These are phyloP conservation scores for Speoplatyrhinus poulsoni DNA, from an alignment of 2,113 vertebrate species.

Conservation along the genomic window DNA sequence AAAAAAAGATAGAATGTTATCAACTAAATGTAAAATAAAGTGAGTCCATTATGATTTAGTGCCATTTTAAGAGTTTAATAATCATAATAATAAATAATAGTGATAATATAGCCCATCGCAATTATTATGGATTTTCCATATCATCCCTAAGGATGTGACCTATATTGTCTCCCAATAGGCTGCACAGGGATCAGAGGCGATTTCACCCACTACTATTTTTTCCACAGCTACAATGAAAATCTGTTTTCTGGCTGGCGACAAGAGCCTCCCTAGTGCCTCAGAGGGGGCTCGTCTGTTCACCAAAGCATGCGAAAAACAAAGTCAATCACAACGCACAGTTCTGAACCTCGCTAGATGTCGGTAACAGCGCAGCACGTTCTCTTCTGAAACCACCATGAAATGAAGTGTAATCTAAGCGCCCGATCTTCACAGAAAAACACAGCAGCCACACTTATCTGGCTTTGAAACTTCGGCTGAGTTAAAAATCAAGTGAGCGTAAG, in stretches of 20 bases:
- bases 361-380: constrained; percentile 1
- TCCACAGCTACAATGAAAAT: background rate
- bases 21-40: no score
- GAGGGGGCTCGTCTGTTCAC: constrained; percentile 6
- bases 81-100: no score
- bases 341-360: background rate
- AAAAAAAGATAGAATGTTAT: background rate
- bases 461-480: constrained; percentile 54
- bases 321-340: background rate
- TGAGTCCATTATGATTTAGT: no score
- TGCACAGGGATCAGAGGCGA: background rate
- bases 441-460: constrained; percentile 32
- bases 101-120: no score
- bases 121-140: no score
- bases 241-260: background rate
- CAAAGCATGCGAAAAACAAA: background rate
- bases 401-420: constrained; percentile 18
- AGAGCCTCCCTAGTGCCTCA: background rate
- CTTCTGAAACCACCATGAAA: constrained; percentile 5
- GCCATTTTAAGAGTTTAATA: no score
- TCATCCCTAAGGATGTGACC: no score
- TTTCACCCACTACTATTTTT: background rate
- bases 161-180: background rate
- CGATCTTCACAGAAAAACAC: constrained; percentile 24
- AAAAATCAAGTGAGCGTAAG: constrained; percentile 52